These are phyloP conservation scores for Alsophila aescularia DNA, from an alignment of 2,888 invertebrate genomes.

Conservation along the genomic window DNA sequence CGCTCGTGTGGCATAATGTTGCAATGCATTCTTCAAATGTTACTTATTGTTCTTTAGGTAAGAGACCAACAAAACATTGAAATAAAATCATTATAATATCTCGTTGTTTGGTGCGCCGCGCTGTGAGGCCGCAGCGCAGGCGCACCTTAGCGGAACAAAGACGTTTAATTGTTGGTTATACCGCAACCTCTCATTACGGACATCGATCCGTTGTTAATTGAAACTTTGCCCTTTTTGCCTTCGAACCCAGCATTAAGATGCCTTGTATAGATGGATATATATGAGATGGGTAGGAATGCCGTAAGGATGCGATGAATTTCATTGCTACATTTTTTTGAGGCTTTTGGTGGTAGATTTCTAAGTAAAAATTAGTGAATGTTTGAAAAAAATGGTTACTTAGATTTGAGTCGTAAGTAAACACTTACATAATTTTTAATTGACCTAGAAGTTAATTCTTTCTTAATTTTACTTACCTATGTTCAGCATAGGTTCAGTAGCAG, in stretches of 20 bases:
- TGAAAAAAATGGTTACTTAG: too few relatives aligned
- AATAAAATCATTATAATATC: not conserved
- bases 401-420: too few relatives aligned
- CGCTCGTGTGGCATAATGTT: too few relatives aligned
- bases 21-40: too few relatives aligned
- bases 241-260: slow-evolving; percentile 19
- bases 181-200: slow-evolving; percentile 76
- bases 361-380: too few relatives aligned
- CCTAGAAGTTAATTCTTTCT: too few relatives aligned
- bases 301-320: slow-evolving; percentile 1
- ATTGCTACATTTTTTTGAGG: not conserved
- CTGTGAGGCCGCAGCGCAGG: slow-evolving; percentile 49
- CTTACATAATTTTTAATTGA: too few relatives aligned
- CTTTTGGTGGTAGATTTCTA: not conserved
- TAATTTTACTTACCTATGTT: too few relatives aligned
- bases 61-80: too few relatives aligned
- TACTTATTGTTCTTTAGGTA: too few relatives aligned
- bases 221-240: slow-evolving; percentile 67
- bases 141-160: slow-evolving; percentile 65
- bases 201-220: slow-evolving; percentile 81
- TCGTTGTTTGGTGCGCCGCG: not conserved
- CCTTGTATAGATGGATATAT: slow-evolving; percentile 6
- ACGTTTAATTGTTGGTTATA: slow-evolving; percentile 79
- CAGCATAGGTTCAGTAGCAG: too few relatives aligned
- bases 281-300: not conserved